phyloP scores from a whole-genome alignment of 2,797 vertebrate species.

The Urocyon cinereoargenteus region DNA sequence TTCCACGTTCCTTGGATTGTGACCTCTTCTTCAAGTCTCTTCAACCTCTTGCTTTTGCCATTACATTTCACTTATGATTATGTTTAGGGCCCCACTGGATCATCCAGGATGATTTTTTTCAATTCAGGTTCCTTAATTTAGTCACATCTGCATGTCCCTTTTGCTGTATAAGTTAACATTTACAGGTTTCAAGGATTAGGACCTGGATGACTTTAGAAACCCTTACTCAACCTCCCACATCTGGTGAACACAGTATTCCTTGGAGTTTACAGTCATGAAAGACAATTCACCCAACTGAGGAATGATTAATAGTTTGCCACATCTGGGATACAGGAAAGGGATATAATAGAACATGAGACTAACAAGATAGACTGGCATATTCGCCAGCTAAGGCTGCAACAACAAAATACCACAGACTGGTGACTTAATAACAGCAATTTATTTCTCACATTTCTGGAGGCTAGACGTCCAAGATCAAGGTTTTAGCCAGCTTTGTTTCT shows the following conservation, averaged over 20 bases:
- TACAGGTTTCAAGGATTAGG: background rate
- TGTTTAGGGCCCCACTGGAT: background rate
- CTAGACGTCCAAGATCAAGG: background rate
- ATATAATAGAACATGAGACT: background rate
- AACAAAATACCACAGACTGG: background rate
- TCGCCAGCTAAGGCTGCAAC: background rate
- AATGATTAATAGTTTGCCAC: background rate
- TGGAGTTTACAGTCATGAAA: background rate
- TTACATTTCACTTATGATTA: background rate
- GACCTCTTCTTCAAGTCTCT: background rate
- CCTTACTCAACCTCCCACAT: background rate
- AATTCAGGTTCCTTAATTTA: background rate
- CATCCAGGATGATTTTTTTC: background rate
- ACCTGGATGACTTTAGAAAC: background rate
- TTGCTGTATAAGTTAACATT: background rate
- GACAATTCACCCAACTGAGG: background rate
- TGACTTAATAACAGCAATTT: background rate
- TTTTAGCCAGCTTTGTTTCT: background rate
- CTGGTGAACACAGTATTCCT: background rate
- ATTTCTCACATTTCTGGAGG: background rate
- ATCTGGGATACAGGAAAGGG: background rate
- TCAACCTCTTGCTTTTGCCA: background rate
- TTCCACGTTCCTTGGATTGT: background rate
- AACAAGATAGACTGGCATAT: background rate
- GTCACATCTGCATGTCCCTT: background rate